These are phyloP conservation scores for Cheilosia impressa DNA, from an alignment of 2,888 invertebrate genomes.

Conservation along the genomic window DNA sequence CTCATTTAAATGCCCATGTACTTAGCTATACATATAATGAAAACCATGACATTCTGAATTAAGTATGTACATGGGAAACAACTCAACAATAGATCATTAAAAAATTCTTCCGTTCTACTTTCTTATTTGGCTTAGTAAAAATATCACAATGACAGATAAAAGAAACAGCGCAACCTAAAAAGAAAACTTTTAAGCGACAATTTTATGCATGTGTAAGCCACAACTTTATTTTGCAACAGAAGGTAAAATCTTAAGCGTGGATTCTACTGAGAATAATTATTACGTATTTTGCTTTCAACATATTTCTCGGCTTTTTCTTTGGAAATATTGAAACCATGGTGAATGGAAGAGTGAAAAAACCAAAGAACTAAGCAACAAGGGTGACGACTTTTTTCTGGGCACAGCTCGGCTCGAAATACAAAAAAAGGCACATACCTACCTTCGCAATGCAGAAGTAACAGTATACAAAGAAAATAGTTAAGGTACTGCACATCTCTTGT, in stretches of 20 bases:
- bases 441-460: no score
- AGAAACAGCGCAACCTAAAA: conserved; percentile 29
- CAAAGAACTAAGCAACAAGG: neutral
- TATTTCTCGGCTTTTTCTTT: conserved; percentile 3
- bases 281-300: conserved; percentile 4
- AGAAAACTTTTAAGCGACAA: conserved; percentile 1
- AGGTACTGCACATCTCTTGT: no score
- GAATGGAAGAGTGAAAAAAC: neutral
- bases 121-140: conserved; percentile 22
- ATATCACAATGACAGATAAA: conserved; percentile 13
- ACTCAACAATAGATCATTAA: conserved; percentile 60
- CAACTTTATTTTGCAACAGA: conserved; percentile 21
- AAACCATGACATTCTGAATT: conserved; percentile 38
- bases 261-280: neutral
- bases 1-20: neutral
- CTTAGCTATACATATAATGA: conserved; percentile 15
- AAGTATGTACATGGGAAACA: conserved; percentile 46
- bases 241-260: conserved; percentile 8
- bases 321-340: neutral
- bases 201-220: conserved; percentile 33
- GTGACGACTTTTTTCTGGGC: neutral
- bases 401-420: neutral
- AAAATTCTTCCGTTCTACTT: conserved; percentile 58
- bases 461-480: no score
- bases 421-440: no score